Evolutionary conservation across 2,888 invertebrate species (phyloP).

Genomic region (Drosophila seclusa): DNA sequence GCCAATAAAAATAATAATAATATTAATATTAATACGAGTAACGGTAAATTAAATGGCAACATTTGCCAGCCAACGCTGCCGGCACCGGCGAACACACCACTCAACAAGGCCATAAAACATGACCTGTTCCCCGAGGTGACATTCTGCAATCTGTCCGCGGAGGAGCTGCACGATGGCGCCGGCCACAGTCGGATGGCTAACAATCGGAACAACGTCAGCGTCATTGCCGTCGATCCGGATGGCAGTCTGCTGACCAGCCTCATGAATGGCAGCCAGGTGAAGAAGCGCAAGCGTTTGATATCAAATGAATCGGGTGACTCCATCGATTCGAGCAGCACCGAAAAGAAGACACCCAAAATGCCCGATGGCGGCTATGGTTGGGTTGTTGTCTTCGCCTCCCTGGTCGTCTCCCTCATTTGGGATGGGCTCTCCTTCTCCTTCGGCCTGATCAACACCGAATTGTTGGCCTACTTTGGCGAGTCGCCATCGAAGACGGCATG

Average conservation of each 20-base stretch:
- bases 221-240: slow-evolving; percentile 70
- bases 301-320: slow-evolving; percentile 84
- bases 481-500: slow-evolving; percentile 94
- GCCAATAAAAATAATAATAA: slow-evolving; percentile 35
- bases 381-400: slow-evolving; percentile 92
- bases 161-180: slow-evolving; percentile 64
- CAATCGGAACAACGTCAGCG: slow-evolving; percentile 68
- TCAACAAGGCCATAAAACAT: slow-evolving; percentile 80
- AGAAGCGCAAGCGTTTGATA: slow-evolving; percentile 81
- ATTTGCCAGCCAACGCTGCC: slow-evolving; percentile 57
- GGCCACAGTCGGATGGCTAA: slow-evolving; percentile 60
- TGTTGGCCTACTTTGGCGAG: slow-evolving; percentile 91
- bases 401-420: slow-evolving; percentile 94
- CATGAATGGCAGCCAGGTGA: slow-evolving; percentile 59
- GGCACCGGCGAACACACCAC: slow-evolving; percentile 73
- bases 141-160: slow-evolving; percentile 83
- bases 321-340: slow-evolving; percentile 81
- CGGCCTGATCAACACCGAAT: slow-evolving; percentile 94
- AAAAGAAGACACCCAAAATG: slow-evolving; percentile 84
- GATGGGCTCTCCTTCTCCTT: slow-evolving; percentile 98
- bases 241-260: slow-evolving; percentile 49
- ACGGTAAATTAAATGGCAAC: slow-evolving; percentile 62
- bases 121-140: slow-evolving; percentile 84
- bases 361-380: slow-evolving; percentile 85
- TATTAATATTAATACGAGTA: slow-evolving; percentile 22